Evolutionary conservation across 2,797 vertebrate species (phyloP).

Genomic region (Capromys pilorides): DNA sequence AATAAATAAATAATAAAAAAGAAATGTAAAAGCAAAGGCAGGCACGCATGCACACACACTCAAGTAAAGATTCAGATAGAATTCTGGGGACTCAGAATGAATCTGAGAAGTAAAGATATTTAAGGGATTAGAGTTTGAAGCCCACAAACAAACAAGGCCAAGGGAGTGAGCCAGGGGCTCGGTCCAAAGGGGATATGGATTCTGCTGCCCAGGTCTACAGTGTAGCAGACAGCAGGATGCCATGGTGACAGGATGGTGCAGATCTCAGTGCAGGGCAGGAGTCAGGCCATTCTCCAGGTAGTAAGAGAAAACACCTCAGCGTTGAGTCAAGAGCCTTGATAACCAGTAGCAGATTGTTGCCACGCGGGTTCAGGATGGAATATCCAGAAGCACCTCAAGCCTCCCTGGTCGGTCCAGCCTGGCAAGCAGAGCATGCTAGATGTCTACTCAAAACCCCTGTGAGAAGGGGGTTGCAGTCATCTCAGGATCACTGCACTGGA

Average conservation of each 20-base stretch:
- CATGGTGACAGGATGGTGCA: not conserved
- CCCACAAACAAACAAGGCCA: not conserved
- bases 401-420: not conserved
- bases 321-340: no score
- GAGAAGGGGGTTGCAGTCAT: no score
- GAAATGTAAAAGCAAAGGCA: not conserved
- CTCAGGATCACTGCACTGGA: not conserved
- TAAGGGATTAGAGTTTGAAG: not conserved
- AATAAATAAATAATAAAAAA: not conserved
- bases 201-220: not conserved
- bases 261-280: not conserved
- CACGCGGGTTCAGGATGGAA: no score
- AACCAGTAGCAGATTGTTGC: not conserved
- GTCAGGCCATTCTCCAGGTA: not conserved
- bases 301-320: not conserved
- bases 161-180: not conserved
- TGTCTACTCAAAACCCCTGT: fast-evolving
- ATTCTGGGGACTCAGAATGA: not conserved
- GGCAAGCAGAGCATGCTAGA: not conserved
- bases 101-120: not conserved
- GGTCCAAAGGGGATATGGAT: not conserved
- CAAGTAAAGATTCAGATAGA: not conserved
- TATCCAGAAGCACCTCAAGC: not conserved
- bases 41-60: not conserved
- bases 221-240: not conserved